Percentiles rank a stretch among this genome's conserved stretches.
phyloP scores from a whole-genome alignment of 64 coral and sea anemone genomes.

The Montipora sp. region DNA sequence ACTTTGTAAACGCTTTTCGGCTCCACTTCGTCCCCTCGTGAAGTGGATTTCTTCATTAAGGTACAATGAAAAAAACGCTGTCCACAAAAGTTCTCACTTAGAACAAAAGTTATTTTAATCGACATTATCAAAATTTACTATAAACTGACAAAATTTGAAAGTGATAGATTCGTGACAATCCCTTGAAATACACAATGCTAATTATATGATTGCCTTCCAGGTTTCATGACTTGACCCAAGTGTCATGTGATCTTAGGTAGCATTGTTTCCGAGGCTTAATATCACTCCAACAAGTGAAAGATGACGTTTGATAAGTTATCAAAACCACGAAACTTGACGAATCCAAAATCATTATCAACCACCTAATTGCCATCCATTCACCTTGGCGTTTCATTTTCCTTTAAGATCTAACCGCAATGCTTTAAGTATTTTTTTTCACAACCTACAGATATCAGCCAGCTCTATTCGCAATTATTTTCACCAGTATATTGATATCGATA shows the following conservation, averaged over 20 bases:
- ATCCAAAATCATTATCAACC: not conserved
- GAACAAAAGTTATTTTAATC: not conserved
- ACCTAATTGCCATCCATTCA: not conserved
- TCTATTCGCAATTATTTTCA: conserved; percentile 41
- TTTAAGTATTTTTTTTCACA: not conserved
- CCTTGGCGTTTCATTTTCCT: not conserved
- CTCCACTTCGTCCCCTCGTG: not conserved
- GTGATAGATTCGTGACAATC: conserved; percentile 11
- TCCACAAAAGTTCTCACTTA: not conserved
- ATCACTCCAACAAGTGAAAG: not conserved
- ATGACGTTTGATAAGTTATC: not conserved
- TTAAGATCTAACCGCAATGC: not conserved
- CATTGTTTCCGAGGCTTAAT: not conserved
- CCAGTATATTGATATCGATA: conserved; percentile 44
- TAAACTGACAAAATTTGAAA: not conserved
- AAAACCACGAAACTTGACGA: not conserved
- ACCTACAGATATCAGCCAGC: conserved; percentile 14
- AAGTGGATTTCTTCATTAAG: not conserved
- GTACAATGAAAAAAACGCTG: not conserved
- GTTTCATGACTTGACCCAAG: conserved; percentile 18
- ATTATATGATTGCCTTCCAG: not conserved
- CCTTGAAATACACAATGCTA: conserved; percentile 4
- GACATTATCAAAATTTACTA: not conserved
- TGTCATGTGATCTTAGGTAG: conserved; percentile 39
- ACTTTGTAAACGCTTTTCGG: conserved; percentile 21